A percentile compares a stretch with the other conserved stretches of the same genome.
Evolutionary conservation across 2,113 vertebrate genomes (phyloP).

Genomic region (Ameiurus melas): DNA sequence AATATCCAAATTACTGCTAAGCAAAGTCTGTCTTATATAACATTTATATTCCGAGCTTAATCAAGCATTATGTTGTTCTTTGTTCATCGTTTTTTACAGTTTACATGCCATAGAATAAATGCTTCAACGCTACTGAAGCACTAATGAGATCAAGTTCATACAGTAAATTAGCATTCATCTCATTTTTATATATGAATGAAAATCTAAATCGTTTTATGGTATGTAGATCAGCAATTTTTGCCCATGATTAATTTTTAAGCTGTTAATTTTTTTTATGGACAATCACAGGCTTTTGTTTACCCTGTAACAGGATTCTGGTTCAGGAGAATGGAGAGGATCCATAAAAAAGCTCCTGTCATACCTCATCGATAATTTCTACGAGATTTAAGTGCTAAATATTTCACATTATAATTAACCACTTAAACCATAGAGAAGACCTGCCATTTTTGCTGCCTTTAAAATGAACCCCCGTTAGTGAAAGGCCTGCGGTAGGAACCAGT

Average conservation of each 20-base stretch:
- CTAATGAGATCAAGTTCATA: neutral
- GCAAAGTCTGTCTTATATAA: neutral
- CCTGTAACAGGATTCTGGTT: constrained; percentile 26
- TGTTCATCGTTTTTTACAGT: neutral
- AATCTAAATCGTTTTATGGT: constrained; percentile 3
- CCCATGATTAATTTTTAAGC: constrained; percentile 14
- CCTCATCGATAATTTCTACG: constrained; percentile 57
- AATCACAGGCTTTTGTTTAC: constrained; percentile 7
- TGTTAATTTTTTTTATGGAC: neutral
- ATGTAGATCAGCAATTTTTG: constrained; percentile 12
- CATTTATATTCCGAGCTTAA: neutral
- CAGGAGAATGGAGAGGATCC: neutral
- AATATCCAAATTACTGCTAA: neutral
- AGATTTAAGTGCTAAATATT: constrained; percentile 58
- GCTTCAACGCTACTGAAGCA: neutral
- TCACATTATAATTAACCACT: constrained; percentile 57
- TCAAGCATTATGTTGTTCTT: neutral
- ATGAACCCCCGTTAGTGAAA: constrained; percentile 51
- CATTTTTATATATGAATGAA: constrained; percentile 20
- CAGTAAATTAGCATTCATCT: constrained; percentile 13
- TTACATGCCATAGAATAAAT: neutral
- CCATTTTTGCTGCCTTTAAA: constrained; percentile 44
- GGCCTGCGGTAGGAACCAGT: constrained; percentile 44
- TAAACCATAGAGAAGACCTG: constrained; percentile 32
- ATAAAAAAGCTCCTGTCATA: constrained; percentile 34